phyloP scores from a whole-genome alignment of 2,888 invertebrate species.

The Xanthorhoe designata region DNA sequence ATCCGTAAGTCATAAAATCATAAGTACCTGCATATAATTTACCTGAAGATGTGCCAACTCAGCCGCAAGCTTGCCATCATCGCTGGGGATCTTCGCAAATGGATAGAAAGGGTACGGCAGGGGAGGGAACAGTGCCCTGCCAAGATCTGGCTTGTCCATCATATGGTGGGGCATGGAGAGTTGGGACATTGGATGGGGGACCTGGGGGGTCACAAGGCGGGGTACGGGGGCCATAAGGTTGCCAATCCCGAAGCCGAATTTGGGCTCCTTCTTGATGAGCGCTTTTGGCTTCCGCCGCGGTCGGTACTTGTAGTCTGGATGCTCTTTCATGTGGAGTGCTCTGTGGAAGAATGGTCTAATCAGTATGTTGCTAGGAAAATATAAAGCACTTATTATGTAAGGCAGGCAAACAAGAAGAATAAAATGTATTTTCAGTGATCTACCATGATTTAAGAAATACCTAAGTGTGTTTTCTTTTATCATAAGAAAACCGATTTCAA shows the following conservation, averaged over 20 bases:
- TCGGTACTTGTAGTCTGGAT: slow-evolving; percentile 96
- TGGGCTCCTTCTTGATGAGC: slow-evolving; percentile 91
- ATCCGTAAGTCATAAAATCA: slow-evolving; percentile 10
- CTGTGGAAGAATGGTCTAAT: slow-evolving; percentile 76
- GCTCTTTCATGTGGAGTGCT: slow-evolving; percentile 97
- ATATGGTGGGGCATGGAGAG: slow-evolving; percentile 81
- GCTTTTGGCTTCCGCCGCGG: slow-evolving; percentile 95
- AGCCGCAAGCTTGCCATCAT: slow-evolving; percentile 87
- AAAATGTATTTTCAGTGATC: too few species aligned
- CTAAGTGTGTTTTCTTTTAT: too few species aligned
- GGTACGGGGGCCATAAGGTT: slow-evolving; percentile 87
- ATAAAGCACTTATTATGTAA: neutral
- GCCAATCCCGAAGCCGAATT: slow-evolving; percentile 89
- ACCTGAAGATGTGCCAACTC: slow-evolving; percentile 88
- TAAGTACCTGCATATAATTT: slow-evolving; percentile 43
- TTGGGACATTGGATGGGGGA: slow-evolving; percentile 77
- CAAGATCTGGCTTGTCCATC: slow-evolving; percentile 87
- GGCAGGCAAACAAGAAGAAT: too few species aligned
- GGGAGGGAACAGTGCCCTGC: slow-evolving; percentile 89
- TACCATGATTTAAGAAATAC: too few species aligned
- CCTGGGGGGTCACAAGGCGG: slow-evolving; percentile 74
- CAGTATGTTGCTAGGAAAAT: neutral
- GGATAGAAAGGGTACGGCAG: slow-evolving; percentile 90
- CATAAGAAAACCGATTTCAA: too few species aligned
- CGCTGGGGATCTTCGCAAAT: slow-evolving; percentile 84